Conservation (phyloP, 2,113 vertebrate species). For the Corythaixoides concolor region DNA sequence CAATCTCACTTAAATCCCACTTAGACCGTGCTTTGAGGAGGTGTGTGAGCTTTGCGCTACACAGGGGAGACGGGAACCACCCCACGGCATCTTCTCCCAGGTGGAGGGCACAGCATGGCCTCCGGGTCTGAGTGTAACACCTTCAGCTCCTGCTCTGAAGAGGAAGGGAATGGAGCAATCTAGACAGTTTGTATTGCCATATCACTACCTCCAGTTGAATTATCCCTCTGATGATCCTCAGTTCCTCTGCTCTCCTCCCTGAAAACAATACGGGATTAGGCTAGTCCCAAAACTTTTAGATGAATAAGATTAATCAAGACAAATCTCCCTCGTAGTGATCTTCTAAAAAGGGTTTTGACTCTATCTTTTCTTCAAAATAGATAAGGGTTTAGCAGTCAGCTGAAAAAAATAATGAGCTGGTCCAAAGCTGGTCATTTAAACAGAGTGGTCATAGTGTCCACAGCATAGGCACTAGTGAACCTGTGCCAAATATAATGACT, state of each 20-base stretch:
- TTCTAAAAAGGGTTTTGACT: not conserved
- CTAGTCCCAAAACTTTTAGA: not conserved
- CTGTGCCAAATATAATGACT: not conserved
- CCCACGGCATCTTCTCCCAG: not conserved
- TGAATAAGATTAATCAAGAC: not conserved
- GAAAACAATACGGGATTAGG: not conserved
- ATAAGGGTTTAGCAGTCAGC: not conserved
- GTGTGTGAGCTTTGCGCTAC: not conserved
- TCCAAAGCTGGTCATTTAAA: not conserved
- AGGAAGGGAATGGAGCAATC: not conserved
- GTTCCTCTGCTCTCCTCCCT: not conserved
- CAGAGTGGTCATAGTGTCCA: not conserved
- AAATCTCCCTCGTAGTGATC: not conserved
- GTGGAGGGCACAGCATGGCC: accelerated
- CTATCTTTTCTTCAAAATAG: not conserved
- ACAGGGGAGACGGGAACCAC: not conserved
- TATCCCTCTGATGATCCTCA: not conserved
- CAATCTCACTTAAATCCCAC: not conserved
- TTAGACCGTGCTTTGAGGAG: not conserved
- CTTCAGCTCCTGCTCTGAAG: not conserved
- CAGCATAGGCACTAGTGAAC: not conserved
- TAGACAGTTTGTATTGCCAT: not conserved
- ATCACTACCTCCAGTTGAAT: not conserved
- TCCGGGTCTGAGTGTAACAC: not conserved
- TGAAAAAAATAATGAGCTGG: not conserved